phyloP scores from a whole-genome alignment of 2,113 vertebrate genomes.

The Hemiscyllium ocellatum region DNA sequence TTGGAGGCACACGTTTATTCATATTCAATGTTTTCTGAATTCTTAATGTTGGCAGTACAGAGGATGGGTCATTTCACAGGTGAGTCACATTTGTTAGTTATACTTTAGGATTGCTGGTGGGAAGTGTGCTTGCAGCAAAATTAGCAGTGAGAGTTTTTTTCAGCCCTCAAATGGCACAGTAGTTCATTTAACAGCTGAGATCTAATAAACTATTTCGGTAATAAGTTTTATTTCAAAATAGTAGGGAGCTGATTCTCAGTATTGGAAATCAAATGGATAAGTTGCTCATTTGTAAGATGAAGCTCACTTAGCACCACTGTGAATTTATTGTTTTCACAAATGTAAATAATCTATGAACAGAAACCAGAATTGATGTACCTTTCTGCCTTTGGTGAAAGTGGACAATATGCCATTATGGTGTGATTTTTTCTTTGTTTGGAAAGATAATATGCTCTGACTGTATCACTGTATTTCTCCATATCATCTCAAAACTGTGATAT shows the following conservation, averaged over 20 bases:
- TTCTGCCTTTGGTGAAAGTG: not conserved
- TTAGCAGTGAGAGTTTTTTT: not conserved
- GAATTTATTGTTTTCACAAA: not conserved
- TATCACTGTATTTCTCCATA: not conserved
- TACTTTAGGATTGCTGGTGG: not conserved
- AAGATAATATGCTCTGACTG: too few relatives aligned
- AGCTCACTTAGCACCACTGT: not conserved
- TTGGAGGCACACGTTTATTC: not conserved
- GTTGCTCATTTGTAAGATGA: not conserved
- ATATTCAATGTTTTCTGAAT: not conserved
- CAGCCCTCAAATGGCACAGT: conserved; percentile 4
- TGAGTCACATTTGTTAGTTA: not conserved
- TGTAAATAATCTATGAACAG: not conserved
- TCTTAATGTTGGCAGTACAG: not conserved
- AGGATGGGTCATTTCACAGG: not conserved
- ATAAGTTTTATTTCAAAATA: not conserved
- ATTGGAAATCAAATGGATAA: not conserved
- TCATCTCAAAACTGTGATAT: not conserved
- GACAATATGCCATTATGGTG: not conserved
- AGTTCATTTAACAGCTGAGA: not conserved
- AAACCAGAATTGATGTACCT: not conserved
- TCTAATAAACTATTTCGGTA: not conserved
- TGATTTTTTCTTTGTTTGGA: not conserved
- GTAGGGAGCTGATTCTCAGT: too few relatives aligned
- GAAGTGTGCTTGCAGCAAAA: not conserved